phyloP scores from a whole-genome alignment of 2,888 invertebrate genomes.

The Clanis bilineata region DNA sequence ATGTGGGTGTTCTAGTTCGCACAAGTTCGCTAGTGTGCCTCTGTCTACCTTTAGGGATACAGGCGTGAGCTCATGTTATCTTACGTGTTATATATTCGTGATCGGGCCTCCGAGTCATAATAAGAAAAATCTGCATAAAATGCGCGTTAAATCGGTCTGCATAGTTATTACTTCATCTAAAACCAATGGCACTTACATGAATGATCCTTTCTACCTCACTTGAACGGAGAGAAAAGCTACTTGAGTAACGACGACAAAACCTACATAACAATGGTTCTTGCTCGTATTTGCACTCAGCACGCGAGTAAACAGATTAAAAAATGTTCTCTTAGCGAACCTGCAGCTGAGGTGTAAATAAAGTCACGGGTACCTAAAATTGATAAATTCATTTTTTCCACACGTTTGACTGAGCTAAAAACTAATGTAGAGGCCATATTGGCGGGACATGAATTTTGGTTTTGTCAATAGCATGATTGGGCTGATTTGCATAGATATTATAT shows the following conservation, averaged over 20 bases:
- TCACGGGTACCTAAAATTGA: background rate
- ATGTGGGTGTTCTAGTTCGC: too few species aligned
- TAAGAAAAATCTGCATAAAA: background rate
- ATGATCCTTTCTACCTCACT: constrained; percentile 14
- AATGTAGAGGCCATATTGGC: too few species aligned
- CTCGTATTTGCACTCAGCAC: background rate
- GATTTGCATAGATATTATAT: too few species aligned
- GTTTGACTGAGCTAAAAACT: too few species aligned
- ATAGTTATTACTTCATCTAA: background rate
- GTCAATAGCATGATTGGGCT: too few species aligned
- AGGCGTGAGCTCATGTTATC: too few species aligned
- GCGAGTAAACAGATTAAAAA: background rate
- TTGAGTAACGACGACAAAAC: constrained; percentile 3
- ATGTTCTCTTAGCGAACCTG: background rate
- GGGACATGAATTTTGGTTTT: too few species aligned
- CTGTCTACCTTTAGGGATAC: too few species aligned
- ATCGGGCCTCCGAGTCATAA: background rate
- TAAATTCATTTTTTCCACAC: too few species aligned
- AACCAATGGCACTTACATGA: background rate
- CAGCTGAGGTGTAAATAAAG: background rate
- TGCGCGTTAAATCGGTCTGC: background rate
- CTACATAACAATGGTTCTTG: background rate
- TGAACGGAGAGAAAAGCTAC: constrained; percentile 12
- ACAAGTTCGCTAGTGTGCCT: too few species aligned
- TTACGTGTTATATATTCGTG: too few species aligned